Conservation (phyloP, 1,140 invertebrate species). For the Dysdera silvatica region DNA sequence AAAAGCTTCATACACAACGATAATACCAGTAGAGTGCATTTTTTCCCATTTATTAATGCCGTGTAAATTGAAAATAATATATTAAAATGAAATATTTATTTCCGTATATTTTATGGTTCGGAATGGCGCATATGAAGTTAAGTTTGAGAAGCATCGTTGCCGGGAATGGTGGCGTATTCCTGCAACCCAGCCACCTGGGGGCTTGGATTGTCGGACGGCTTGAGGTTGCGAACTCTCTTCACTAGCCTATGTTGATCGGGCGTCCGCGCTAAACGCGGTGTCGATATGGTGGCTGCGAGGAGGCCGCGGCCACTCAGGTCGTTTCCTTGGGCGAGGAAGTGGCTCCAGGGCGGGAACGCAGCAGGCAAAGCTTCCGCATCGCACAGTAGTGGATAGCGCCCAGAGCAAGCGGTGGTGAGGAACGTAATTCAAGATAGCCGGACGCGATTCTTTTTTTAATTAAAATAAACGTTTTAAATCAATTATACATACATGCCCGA, state of each 20-base stretch:
- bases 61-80: no score
- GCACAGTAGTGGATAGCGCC: constrained; percentile 94
- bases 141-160: no score
- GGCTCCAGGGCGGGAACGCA: constrained; percentile 94
- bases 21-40: no score
- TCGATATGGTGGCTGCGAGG: constrained; percentile 74
- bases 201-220: constrained; percentile 45
- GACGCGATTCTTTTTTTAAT: constrained; percentile 53
- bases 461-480: no score
- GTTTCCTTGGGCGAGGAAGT: constrained; percentile 79
- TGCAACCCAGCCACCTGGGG: constrained; percentile 53
- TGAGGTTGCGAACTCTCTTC: constrained; percentile 44
- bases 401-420: constrained; percentile 72
- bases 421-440: constrained; percentile 78
- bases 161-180: constrained; percentile 45
- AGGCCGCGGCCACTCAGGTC: constrained; percentile 65
- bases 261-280: constrained; percentile 51
- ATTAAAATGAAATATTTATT: no score
- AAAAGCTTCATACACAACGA: no score
- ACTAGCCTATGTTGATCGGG: constrained; percentile 50
- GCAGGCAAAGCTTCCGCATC: constrained; percentile 93
- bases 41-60: no score
- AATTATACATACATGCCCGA: no score
- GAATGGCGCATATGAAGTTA: no score
- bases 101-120: no score